Evolutionary conservation across 2,888 invertebrate genomes (phyloP).

Genomic region (Caenorhabditis parvicauda): DNA sequence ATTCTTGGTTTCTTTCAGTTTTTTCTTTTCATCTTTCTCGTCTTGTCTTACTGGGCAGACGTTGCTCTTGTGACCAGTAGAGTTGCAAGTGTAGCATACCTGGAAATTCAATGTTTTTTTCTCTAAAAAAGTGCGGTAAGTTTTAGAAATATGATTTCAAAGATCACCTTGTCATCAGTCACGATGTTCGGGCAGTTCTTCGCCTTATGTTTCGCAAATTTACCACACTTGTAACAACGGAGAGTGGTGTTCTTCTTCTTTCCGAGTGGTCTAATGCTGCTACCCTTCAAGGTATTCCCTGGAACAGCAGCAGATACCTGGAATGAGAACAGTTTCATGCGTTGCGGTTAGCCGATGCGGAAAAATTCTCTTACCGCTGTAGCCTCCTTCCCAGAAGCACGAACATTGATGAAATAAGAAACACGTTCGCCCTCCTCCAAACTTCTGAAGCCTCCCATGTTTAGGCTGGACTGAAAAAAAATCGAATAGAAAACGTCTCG

Average conservation of each 20-base stretch:
- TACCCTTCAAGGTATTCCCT: constrained; percentile 19
- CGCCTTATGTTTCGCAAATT: constrained; percentile 32
- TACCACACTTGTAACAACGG: constrained; percentile 38
- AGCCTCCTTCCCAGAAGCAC: constrained; percentile 34
- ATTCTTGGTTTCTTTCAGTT: not conserved
- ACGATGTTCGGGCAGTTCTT: constrained; percentile 28
- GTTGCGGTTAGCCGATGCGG: not conserved
- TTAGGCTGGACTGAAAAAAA: constrained; percentile 24
- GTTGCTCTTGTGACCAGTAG: constrained; percentile 28
- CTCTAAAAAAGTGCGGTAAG: too few species aligned
- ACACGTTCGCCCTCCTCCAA: constrained; percentile 39
- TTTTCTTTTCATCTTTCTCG: not conserved
- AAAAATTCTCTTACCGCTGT: constrained; percentile 12
- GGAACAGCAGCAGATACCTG: constrained; percentile 29
- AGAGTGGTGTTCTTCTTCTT: constrained; percentile 21
- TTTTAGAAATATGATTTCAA: not conserved
- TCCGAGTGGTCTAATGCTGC: constrained; percentile 24
- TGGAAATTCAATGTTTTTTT: too few species aligned
- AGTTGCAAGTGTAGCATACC: constrained; percentile 31
- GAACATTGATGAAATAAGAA: constrained; percentile 29
- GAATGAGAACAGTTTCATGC: constrained; percentile 3
- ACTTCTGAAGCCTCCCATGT: constrained; percentile 43
- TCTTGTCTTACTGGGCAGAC: constrained; percentile 22
- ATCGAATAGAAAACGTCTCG: not conserved
- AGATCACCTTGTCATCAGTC: constrained; percentile 17